These are phyloP conservation scores for Chamaetylas fuelleborni DNA, from an alignment of 2,113 vertebrate genomes.

Conservation along the genomic window DNA sequence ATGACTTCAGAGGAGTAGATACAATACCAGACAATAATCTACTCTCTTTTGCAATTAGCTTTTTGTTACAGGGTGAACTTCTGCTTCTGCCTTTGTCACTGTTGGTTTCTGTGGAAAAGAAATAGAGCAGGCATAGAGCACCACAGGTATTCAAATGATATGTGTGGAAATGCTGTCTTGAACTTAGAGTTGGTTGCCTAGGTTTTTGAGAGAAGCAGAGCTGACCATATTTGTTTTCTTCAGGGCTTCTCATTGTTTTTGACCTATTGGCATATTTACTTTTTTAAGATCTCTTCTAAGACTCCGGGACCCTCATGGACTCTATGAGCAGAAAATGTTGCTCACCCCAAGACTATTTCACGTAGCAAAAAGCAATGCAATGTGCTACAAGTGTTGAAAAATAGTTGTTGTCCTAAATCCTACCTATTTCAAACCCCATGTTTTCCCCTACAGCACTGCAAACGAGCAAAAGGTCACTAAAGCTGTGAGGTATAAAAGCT, in stretches of 20 bases:
- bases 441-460: neutral
- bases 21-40: neutral
- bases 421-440: neutral
- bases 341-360: neutral
- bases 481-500: neutral
- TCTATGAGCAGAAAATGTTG: neutral
- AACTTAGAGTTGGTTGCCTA: neutral
- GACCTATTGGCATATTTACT: neutral
- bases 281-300: neutral
- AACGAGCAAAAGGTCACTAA: fast-evolving
- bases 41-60: neutral
- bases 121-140: neutral
- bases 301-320: neutral
- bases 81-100: neutral
- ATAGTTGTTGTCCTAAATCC: neutral
- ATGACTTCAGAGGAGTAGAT: neutral
- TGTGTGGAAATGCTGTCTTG: neutral
- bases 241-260: neutral
- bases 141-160: neutral
- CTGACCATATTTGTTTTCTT: neutral
- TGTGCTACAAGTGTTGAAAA: neutral
- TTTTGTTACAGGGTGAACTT: neutral
- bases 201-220: neutral
- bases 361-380: neutral
- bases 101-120: neutral